Conservation (phyloP, 1,140 invertebrate genomes). For the Antheraea mylitta region DNA sequence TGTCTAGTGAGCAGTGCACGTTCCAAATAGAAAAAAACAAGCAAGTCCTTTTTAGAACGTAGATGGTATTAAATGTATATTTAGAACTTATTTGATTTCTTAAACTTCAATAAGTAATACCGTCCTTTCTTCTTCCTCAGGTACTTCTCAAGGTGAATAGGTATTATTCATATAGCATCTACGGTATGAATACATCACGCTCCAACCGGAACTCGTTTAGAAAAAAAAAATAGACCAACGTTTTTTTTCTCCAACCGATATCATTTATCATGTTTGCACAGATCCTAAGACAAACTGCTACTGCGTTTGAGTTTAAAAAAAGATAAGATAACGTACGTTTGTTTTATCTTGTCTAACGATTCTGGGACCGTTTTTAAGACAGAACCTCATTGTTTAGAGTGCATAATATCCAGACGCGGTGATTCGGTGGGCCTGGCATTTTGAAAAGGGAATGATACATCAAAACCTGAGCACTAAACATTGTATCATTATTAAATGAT, state of each 20-base stretch:
- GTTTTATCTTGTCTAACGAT: constrained; percentile 74
- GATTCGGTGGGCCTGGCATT: constrained; percentile 37
- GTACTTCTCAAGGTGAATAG: constrained; percentile 78
- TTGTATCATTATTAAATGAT: background rate
- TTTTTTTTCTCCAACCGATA: constrained; percentile 67
- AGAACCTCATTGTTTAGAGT: constrained; percentile 65
- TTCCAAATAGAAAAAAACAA: too few relatives aligned
- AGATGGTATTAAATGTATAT: constrained; percentile 5
- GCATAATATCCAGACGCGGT: constrained; percentile 31
- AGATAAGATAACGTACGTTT: constrained; percentile 74
- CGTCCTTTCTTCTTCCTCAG: constrained; percentile 70
- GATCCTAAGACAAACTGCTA: constrained; percentile 77
- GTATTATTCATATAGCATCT: constrained; percentile 61
- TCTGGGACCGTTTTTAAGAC: constrained; percentile 70
- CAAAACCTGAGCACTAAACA: background rate
- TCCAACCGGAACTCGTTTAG: constrained; percentile 69
- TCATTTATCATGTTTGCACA: constrained; percentile 77
- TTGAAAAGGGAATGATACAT: constrained; percentile 5
- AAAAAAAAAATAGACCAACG: constrained; percentile 72
- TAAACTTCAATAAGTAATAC: constrained; percentile 32
- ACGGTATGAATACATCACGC: constrained; percentile 60
- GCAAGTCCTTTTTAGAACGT: background rate
- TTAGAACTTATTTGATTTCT: constrained; percentile 7
- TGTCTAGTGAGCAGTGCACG: too few relatives aligned
- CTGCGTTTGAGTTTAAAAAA: constrained; percentile 71